Conservation (phyloP, 2,797 vertebrate genomes). For the Anguilla pacifica region DNA sequence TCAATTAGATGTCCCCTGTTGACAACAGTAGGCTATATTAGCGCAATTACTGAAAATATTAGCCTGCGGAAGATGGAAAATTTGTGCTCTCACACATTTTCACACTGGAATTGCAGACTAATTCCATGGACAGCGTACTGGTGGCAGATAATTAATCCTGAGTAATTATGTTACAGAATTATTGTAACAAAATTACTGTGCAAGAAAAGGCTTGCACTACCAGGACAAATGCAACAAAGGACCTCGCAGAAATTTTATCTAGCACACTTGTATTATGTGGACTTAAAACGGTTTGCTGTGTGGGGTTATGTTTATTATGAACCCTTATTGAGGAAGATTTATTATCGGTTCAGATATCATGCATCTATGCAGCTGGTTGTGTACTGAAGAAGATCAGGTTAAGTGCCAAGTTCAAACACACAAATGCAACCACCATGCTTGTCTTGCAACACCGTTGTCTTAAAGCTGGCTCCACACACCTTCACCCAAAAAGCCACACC, state of each 20-base stretch:
- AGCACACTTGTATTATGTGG: not conserved
- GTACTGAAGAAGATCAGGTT: not conserved
- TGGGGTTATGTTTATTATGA: not conserved
- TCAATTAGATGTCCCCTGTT: no score
- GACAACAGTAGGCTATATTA: no score
- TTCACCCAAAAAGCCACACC: not conserved
- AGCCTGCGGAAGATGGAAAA: no score
- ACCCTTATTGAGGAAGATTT: not conserved
- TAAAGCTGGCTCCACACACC: not conserved
- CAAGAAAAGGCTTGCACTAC: not conserved
- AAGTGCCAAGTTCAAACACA: not conserved
- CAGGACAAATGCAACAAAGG: not conserved
- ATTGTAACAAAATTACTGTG: not conserved
- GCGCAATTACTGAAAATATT: no score
- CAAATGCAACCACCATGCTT: not conserved
- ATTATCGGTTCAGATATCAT: not conserved
- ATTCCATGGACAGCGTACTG: not conserved
- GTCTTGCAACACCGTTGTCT: not conserved
- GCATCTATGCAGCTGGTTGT: not conserved
- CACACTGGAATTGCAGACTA: not conserved
- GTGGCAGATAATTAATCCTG: not conserved
- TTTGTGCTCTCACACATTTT: not conserved
- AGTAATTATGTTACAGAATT: not conserved
- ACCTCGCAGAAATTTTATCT: not conserved
- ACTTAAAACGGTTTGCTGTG: not conserved